A percentile compares a stretch with the other conserved stretches of the same genome.
Conservation (phyloP, 2,113 vertebrate genomes). For the Donacobius atricapilla region DNA sequence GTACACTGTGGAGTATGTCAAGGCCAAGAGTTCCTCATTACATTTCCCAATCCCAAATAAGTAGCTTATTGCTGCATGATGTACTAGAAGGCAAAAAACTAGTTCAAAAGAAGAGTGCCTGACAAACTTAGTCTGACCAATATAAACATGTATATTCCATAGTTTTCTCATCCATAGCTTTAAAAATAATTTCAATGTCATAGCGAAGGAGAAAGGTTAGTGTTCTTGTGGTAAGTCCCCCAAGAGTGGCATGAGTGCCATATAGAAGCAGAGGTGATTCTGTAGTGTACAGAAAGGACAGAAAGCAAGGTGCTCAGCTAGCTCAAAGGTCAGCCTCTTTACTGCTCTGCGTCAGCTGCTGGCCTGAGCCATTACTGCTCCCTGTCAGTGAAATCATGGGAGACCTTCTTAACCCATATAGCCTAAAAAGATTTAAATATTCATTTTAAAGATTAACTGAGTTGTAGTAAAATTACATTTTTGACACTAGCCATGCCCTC, state of each 20-base stretch:
- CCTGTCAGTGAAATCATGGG: background rate
- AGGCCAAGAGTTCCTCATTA: background rate
- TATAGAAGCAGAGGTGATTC: background rate
- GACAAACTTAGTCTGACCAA: background rate
- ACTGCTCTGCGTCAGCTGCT: background rate
- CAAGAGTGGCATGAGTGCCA: background rate
- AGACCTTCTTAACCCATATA: background rate
- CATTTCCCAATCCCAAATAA: background rate
- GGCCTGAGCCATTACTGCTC: background rate
- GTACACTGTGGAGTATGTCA: accelerated
- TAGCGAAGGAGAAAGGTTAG: background rate
- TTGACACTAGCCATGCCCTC: background rate
- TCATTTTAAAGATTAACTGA: background rate
- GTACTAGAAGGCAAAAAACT: background rate
- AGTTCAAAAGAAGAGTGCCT: background rate
- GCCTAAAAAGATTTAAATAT: background rate
- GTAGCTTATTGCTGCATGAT: background rate
- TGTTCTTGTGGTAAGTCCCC: background rate
- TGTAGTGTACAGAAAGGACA: background rate
- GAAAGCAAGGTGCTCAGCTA: background rate
- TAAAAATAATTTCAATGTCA: background rate
- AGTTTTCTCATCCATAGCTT: background rate
- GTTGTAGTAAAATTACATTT: background rate
- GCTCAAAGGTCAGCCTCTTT: background rate
- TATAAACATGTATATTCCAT: background rate